Conservation (phyloP, 2,113 vertebrate species). For the Cottus gobio region DNA sequence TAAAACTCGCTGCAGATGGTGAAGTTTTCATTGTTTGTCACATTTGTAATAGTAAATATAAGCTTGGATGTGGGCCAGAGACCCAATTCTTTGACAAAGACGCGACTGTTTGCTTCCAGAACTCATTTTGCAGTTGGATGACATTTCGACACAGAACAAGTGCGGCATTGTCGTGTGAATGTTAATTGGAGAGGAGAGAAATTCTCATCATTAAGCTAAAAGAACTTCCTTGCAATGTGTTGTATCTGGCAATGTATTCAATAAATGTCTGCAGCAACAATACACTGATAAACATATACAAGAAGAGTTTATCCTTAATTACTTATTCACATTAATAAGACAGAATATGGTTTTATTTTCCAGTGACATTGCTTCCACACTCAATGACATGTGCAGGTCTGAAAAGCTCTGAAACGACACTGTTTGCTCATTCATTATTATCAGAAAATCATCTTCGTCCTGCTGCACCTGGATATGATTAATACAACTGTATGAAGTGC, state of each 20-base stretch:
- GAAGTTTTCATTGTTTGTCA: background rate
- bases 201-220: slow-evolving; percentile 33
- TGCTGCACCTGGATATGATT: slow-evolving; percentile 79
- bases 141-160: slow-evolving; percentile 51
- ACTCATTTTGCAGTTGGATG: slow-evolving; percentile 44
- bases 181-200: background rate
- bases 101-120: slow-evolving; percentile 54
- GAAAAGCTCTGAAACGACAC: slow-evolving; percentile 12
- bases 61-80: slow-evolving; percentile 13
- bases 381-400: background rate
- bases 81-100: slow-evolving; percentile 64
- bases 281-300: background rate
- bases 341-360: background rate
- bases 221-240: background rate
- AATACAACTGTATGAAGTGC: slow-evolving; percentile 53
- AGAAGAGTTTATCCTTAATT: background rate
- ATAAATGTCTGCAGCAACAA: background rate
- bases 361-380: slow-evolving; percentile 55
- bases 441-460: slow-evolving; percentile 36
- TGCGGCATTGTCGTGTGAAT: slow-evolving; percentile 52
- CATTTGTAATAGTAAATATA: background rate
- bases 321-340: background rate
- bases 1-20: background rate
- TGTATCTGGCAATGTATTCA: background rate
- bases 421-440: slow-evolving; percentile 81